Base-by-base conservation (phyloP, 2,797 vertebrate species). In the Sebastes iracundus region DNA sequence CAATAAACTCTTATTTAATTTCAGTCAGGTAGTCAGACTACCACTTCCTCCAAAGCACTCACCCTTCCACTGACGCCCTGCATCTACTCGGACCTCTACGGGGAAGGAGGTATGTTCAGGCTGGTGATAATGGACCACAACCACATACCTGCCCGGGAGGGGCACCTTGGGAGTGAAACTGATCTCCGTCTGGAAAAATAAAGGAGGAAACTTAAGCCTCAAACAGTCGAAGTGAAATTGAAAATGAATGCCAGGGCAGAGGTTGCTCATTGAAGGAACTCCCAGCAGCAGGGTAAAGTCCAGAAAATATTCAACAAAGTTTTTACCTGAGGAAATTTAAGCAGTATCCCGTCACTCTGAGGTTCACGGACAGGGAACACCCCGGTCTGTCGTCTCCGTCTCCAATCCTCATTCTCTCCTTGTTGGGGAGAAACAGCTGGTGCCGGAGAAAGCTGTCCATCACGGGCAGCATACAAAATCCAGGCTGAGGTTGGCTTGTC, bases 121-220 rank as follows among this genome's bases (percentile, higher is more conserved):
- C 85, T 99, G 98, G 78, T 93, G 96, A 85, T 97, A 99, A 87
- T 98, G 97, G 60, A 97, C 85, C 60, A 98, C 87, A 20, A 97
- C 89, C 33, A 97, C 87, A 0, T 98, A 97, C 62, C 89, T 94
- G 86, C 96, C 98, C 1, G 85, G 87, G 27, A 23, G 89, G 2
- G 96, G 94, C 42, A 97, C 93, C n/a, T 85, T 93, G 35, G 96
- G 94, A 38, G 56, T 94, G 91, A 99, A 90, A 59, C 87, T 96
- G 82, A 98, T 94, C 90, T 96, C 93, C 11, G 94, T 97, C 98
- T 99, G 92, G 16, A 82, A 61, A 82, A 79, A 59, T 84, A 75
- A 69, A 2, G 88, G 42, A 72, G 14, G 18, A 80, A 55, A 28
- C 0, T 64, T 25, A 38, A 60, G n/a, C 6, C 1, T 65, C 27